Conservation (phyloP, 1,140 invertebrate genomes). For the Bombus turneri region DNA sequence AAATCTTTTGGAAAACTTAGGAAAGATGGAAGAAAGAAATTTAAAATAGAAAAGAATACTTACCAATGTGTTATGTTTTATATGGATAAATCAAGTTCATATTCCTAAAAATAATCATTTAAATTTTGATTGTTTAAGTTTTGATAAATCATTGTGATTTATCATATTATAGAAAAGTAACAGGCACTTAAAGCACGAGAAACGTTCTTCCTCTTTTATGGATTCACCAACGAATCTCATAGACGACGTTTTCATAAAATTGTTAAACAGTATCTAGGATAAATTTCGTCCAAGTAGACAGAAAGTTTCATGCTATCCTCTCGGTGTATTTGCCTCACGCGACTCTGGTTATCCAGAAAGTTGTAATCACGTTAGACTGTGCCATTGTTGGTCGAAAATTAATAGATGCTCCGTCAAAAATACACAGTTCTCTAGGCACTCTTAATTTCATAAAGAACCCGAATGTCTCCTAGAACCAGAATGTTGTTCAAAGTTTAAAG, state of each 20-base stretch:
- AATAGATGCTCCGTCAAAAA: constrained; percentile 39
- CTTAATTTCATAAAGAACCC: too few relatives aligned
- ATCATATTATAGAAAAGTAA: too few relatives aligned
- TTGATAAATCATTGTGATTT: background rate
- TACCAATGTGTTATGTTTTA: too few relatives aligned
- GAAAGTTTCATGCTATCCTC: constrained; percentile 36
- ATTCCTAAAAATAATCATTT: too few relatives aligned
- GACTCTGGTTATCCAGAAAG: constrained; percentile 62
- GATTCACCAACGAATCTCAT: background rate
- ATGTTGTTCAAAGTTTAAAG: too few relatives aligned
- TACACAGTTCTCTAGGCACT: too few relatives aligned
- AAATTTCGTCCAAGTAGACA: background rate
- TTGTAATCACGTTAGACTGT: constrained; percentile 58
- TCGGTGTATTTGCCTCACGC: constrained; percentile 21
- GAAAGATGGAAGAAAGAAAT: too few relatives aligned
- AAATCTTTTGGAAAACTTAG: too few relatives aligned
- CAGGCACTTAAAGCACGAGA: background rate
- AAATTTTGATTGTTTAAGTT: too few relatives aligned
- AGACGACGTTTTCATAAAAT: constrained; percentile 13
- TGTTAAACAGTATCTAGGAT: background rate
- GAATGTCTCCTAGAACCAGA: too few relatives aligned
- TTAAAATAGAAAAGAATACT: too few relatives aligned
- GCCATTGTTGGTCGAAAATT: constrained; percentile 59
- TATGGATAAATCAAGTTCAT: too few relatives aligned
- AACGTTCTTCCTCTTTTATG: background rate